phyloP scores from a whole-genome alignment of 2,113 vertebrate species.

The Pterocles burchelli region DNA sequence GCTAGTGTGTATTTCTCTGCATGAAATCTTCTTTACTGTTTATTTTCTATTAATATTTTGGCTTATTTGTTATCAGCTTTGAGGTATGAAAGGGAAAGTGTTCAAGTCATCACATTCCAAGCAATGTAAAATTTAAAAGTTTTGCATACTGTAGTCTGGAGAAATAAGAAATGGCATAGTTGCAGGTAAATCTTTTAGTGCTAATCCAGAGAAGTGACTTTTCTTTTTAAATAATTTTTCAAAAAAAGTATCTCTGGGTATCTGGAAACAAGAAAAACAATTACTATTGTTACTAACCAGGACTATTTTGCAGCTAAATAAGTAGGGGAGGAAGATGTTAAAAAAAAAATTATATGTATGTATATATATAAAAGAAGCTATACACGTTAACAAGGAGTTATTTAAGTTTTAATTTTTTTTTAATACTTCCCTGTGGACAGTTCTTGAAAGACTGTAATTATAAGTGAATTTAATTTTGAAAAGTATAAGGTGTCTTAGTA shows the following conservation, averaged over 20 bases:
- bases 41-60: not conserved
- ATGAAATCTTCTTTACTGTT: not conserved
- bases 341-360: too few relatives aligned
- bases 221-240: not conserved
- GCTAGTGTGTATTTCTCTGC: not conserved
- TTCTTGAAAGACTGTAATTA: not conserved
- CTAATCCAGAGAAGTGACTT: not conserved
- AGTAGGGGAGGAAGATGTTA: not conserved
- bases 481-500: rapidly evolving
- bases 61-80: not conserved
- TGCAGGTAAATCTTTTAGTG: not conserved
- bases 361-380: not conserved
- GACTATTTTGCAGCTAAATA: not conserved
- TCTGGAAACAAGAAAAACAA: not conserved
- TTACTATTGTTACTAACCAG: not conserved
- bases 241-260: not conserved
- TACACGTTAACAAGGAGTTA: not conserved
- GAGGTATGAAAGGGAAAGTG: not conserved
- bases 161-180: not conserved
- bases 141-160: not conserved
- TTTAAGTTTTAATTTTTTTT: not conserved
- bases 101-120: not conserved
- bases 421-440: not conserved
- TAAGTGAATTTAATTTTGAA: not conserved
- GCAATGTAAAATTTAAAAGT: not conserved